Evolutionary conservation across 64 coral and sea anemone species (phyloP).

Genomic region (Montipora sp.): DNA sequence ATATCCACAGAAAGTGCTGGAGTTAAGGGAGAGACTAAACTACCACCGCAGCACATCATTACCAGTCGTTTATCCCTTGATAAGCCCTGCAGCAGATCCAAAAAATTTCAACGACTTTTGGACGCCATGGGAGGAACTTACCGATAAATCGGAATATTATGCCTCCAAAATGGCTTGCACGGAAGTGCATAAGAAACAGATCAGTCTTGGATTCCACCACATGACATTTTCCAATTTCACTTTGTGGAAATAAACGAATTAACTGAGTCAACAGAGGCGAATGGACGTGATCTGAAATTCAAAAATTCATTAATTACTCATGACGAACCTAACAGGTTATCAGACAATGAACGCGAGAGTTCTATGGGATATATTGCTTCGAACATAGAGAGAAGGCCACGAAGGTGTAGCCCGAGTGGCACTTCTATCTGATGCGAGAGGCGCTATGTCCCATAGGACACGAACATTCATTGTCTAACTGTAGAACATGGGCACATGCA

Average conservation of each 20-base stretch:
- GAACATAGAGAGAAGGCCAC: too few relatives aligned
- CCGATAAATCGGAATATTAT: conserved; percentile 24
- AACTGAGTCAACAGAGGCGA: too few relatives aligned
- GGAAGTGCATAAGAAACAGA: neutral
- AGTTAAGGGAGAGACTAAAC: conserved; percentile 67
- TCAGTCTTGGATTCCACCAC: neutral
- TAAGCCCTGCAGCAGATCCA: conserved; percentile 67
- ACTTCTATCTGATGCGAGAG: too few relatives aligned
- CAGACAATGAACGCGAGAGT: too few relatives aligned
- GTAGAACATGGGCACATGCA: too few relatives aligned
- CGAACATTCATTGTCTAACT: too few relatives aligned
- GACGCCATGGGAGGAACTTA: conserved; percentile 52
- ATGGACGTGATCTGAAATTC: too few relatives aligned
- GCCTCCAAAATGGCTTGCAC: conserved; percentile 2
- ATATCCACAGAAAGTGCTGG: conserved; percentile 50
- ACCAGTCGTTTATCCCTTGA: conserved; percentile 72
- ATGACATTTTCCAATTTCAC: neutral
- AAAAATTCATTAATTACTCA: too few relatives aligned
- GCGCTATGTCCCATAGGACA: too few relatives aligned
- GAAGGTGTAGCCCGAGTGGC: too few relatives aligned
- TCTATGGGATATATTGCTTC: too few relatives aligned
- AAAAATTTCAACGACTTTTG: conserved; percentile 46
- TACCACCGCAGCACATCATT: conserved; percentile 54
- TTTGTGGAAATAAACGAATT: neutral
- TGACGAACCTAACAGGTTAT: too few relatives aligned